A percentile compares a stretch with the other conserved stretches of the same genome.
Evolutionary conservation across 1,140 invertebrate species (phyloP).

Genomic region (Cydia amplana): DNA sequence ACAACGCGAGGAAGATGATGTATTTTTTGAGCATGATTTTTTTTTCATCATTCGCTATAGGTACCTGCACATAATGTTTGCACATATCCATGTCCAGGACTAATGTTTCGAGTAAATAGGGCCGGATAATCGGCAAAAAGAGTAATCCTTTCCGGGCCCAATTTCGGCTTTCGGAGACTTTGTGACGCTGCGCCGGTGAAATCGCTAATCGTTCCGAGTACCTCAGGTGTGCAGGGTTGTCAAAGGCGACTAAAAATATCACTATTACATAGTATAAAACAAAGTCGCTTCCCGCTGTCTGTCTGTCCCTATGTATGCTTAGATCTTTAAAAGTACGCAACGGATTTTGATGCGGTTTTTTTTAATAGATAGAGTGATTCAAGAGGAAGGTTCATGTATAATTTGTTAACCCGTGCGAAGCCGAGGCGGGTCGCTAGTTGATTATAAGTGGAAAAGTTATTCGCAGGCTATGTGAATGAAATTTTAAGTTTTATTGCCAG

Average conservation of each 20-base stretch:
- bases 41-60: too few relatives aligned
- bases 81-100: slow-evolving; percentile 16
- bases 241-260: background rate
- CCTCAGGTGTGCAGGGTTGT: slow-evolving; percentile 59
- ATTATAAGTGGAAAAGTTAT: background rate
- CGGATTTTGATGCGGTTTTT: too few relatives aligned
- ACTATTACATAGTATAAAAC: too few relatives aligned
- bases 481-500: too few relatives aligned
- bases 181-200: slow-evolving; percentile 64
- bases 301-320: too few relatives aligned
- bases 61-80: slow-evolving; percentile 6
- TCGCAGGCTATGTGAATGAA: background rate
- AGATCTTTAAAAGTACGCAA: too few relatives aligned
- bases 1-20: too few relatives aligned
- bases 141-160: slow-evolving; percentile 69
- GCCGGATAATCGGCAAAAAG: slow-evolving; percentile 67
- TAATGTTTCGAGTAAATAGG: slow-evolving; percentile 46
- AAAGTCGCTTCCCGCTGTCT: too few relatives aligned
- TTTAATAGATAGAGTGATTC: too few relatives aligned
- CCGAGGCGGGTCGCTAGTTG: background rate
- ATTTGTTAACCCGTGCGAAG: too few relatives aligned
- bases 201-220: slow-evolving; percentile 61
- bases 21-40: too few relatives aligned
- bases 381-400: too few relatives aligned
- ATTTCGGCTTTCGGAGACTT: slow-evolving; percentile 67